Percentiles rank a stretch among this genome's conserved stretches.
phyloP scores from a whole-genome alignment of 2,113 vertebrate genomes.

The Triplophysa rosa region DNA sequence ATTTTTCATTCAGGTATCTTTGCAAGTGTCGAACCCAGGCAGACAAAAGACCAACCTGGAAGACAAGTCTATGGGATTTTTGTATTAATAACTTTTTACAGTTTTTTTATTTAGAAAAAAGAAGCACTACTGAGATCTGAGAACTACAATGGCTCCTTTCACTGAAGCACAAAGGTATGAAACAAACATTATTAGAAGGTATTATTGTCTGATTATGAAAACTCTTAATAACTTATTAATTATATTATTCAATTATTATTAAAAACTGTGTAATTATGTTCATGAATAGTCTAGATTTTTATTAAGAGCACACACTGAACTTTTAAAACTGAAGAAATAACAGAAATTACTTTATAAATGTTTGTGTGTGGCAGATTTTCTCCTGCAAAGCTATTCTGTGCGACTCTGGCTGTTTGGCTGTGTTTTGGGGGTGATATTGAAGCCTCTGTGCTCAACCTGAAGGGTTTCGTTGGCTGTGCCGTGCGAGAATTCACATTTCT shows the following conservation, averaged over 20 bases:
- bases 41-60: background rate
- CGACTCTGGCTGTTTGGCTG: slow-evolving; percentile 56
- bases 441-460: slow-evolving; percentile 71
- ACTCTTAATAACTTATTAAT: too few species aligned
- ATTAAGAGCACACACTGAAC: background rate
- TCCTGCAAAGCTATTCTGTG: slow-evolving; percentile 46
- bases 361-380: slow-evolving; percentile 45
- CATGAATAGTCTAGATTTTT: background rate
- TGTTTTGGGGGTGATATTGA: rapidly evolving
- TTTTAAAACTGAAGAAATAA: background rate
- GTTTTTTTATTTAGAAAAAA: background rate
- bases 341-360: slow-evolving; percentile 25
- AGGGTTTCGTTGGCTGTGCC: slow-evolving; percentile 84
- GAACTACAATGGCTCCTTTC: slow-evolving; percentile 9
- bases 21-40: background rate
- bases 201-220: background rate
- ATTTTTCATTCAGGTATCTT: background rate
- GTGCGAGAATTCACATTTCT: slow-evolving; percentile 91
- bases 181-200: background rate
- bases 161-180: slow-evolving; percentile 28
- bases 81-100: background rate
- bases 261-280: background rate
- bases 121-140: background rate
- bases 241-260: too few species aligned
- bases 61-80: background rate